Conservation (phyloP, 2,888 invertebrate species). For the Eucera pruinosa region DNA sequence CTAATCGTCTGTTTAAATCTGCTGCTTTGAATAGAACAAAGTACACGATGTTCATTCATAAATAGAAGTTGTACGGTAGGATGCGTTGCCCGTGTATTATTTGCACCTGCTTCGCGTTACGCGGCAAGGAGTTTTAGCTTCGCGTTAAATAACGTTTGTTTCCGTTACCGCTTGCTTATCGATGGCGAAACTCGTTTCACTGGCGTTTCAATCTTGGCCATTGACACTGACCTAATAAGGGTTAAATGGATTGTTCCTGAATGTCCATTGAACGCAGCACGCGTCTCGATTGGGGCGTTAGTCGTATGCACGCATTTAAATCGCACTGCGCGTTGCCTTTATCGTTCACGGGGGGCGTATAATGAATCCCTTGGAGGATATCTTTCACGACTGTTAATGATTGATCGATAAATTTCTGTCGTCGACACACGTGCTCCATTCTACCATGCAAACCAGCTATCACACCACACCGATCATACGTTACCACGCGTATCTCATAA, state of each 20-base stretch:
- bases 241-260: slow-evolving; percentile 64
- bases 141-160: slow-evolving; percentile 24
- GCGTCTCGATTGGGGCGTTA: slow-evolving; percentile 53
- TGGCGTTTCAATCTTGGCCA: slow-evolving; percentile 57
- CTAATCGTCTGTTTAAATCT: no score
- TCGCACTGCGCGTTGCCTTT: slow-evolving; percentile 16
- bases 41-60: background rate
- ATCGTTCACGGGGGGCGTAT: slow-evolving; percentile 21
- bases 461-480: background rate
- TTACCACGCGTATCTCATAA: no score
- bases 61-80: background rate
- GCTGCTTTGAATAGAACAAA: no score
- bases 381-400: slow-evolving; percentile 23
- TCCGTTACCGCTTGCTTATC: slow-evolving; percentile 1
- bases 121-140: background rate
- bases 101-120: slow-evolving; percentile 1
- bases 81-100: no score
- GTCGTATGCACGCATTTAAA: slow-evolving; percentile 54
- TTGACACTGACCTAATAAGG: slow-evolving; percentile 71
- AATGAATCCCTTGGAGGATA: slow-evolving; percentile 5
- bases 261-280: slow-evolving; percentile 56
- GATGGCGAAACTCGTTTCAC: slow-evolving; percentile 21
- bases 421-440: background rate
- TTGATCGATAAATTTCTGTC: slow-evolving; percentile 37
- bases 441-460: slow-evolving; percentile 13